Evolutionary conservation across 2,888 invertebrate species (phyloP), one percentile per base, ranked within the genome.

Genomic region (Parascotia fuliginaria): DNA sequence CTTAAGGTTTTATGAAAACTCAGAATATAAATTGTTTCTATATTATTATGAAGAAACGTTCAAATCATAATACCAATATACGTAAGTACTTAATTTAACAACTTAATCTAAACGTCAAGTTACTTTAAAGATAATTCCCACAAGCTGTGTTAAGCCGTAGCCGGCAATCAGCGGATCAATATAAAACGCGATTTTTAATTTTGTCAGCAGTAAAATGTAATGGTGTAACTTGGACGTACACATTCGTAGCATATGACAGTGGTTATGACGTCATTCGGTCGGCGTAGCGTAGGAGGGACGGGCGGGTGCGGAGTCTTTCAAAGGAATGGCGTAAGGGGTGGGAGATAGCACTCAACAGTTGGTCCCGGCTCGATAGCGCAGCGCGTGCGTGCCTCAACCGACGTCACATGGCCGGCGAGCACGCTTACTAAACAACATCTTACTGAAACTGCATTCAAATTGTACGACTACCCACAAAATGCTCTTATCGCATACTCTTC

Each of bases 301-400:
- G 64, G 65, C 65, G 67, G 72, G 70, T 49, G 72, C 45, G 65
- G 54, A 55, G 59, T 67, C 62, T 65, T 60, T 71, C 65, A 65
- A 68, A 72, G 69, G 66, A 65, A 66, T 61, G 73, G 68, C 48
- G 60, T 54, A 59, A 62, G 67, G 60, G 67, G 70, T 61, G 73
- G 66, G 70, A 70, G 75, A 71, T 66, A 70, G 78, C 79, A 84
- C 83, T 89, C 89, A 90, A 91, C 91, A 89, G 90, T 89, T 90
- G 89, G 89, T 85, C 82, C 57, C 76, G 73, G 84, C 82, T 87
- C 87, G 81, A 88, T 87, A 86, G 77, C 67, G 75, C 70, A 78
- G 87, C 86, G 87, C 87, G 85, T 89, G 88, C 88, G 87, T 86
- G 86, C 68, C 60, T 51, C 64, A 63, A 15, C 47, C 70, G 42